Percentiles rank a stretch among this genome's conserved stretches.
Conservation (phyloP, 2,113 vertebrate genomes). For the Rostratula benghalensis region DNA sequence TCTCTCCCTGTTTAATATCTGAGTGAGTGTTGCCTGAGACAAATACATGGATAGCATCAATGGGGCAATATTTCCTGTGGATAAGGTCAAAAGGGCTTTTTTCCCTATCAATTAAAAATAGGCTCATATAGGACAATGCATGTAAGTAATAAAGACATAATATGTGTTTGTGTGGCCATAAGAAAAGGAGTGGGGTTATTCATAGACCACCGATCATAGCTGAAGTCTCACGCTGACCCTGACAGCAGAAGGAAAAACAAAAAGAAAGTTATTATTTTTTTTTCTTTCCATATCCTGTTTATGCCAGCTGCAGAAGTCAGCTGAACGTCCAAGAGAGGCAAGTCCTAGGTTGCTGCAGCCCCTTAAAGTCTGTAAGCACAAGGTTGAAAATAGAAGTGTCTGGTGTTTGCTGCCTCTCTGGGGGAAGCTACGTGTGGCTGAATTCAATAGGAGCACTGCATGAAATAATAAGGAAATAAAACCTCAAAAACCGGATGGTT, state of each 20-base stretch:
- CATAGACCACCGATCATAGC: neutral
- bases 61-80: constrained; percentile 1
- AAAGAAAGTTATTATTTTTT: neutral
- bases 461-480: neutral
- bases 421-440: neutral
- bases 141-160: constrained; percentile 26
- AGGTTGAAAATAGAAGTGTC: neutral
- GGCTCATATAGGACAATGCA: neutral
- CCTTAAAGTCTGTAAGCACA: neutral
- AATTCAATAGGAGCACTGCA: neutral
- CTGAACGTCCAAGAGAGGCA: neutral
- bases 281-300: neutral
- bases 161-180: neutral
- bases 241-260: neutral
- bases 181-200: neutral
- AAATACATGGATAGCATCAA: neutral
- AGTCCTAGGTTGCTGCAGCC: neutral
- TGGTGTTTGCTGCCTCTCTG: neutral
- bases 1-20: constrained; percentile 13
- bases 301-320: neutral
- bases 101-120: constrained; percentile 52
- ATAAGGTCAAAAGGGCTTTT: constrained; percentile 31
- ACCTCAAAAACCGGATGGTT: neutral
- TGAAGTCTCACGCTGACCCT: neutral
- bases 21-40: neutral